phyloP scores from a whole-genome alignment of 1,140 invertebrate genomes.

The Capitella teleta region DNA sequence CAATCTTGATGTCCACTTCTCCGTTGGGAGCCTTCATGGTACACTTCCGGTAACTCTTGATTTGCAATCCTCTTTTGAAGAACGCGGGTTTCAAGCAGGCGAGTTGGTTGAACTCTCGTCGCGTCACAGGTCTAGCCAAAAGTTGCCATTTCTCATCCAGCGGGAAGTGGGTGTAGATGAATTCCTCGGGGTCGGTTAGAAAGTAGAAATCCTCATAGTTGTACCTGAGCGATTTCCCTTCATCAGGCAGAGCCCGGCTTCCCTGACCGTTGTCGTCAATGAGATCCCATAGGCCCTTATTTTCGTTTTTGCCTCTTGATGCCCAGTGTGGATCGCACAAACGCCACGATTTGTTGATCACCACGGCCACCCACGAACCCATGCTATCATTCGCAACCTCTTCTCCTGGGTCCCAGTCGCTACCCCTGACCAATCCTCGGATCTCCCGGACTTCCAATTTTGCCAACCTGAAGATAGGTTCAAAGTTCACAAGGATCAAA shows the following conservation, averaged over 20 bases:
- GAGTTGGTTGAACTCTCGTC: not conserved
- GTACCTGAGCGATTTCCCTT: not conserved
- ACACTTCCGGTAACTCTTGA: not conserved
- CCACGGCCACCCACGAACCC: not conserved
- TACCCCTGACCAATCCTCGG: not conserved
- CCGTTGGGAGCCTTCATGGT: not conserved
- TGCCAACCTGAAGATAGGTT: not conserved
- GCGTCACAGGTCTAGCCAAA: conserved; percentile 1
- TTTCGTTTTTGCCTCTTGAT: not conserved
- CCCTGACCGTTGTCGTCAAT: conserved; percentile 3
- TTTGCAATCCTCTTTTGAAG: not conserved
- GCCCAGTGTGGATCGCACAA: not conserved
- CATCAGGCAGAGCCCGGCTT: not conserved
- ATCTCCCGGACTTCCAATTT: not conserved
- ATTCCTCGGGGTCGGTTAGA: conserved; percentile 4
- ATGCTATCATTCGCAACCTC: not conserved
- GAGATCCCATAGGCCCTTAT: not conserved
- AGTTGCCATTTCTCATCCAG: not conserved
- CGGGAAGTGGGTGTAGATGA: conserved; percentile 5
- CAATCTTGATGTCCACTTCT: not conserved
- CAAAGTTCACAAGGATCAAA: too few species aligned
- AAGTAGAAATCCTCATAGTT: conserved; percentile 2
- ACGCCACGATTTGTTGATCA: not conserved
- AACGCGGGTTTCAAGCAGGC: conserved; percentile 1
- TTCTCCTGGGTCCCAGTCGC: not conserved